Conservation (phyloP, 2,113 vertebrate genomes). For the Atrichornis clamosus region DNA sequence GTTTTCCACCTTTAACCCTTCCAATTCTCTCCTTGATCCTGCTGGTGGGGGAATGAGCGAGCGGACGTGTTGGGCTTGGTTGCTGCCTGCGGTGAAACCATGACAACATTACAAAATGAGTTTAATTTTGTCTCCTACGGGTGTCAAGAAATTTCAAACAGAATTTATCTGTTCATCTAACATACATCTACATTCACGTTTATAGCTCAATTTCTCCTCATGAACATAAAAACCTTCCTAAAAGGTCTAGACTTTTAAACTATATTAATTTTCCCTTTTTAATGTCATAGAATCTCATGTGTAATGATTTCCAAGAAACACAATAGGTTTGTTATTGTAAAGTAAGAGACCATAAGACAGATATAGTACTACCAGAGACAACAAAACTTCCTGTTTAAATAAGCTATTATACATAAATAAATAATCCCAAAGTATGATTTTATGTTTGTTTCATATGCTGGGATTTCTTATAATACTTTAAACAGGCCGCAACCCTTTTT, state of each 20-base stretch:
- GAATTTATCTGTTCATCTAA: background rate
- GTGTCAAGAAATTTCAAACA: background rate
- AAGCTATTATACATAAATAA: background rate
- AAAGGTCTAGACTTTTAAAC: background rate
- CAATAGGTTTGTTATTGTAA: background rate
- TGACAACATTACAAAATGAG: background rate
- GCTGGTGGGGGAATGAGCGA: background rate
- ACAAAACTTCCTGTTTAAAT: background rate
- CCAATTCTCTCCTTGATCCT: background rate
- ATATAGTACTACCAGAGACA: background rate
- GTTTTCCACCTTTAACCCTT: background rate
- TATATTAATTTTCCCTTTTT: background rate
- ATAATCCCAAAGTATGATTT: background rate
- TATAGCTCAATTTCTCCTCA: background rate
- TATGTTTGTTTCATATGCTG: background rate
- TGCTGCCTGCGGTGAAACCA: background rate
- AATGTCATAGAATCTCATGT: background rate
- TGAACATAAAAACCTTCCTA: background rate
- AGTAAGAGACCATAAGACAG: background rate
- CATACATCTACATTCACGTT: background rate
- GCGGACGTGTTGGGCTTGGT: background rate
- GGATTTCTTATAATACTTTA: background rate
- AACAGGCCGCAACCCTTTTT: background rate
- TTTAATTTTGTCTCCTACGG: background rate
- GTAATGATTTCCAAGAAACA: conserved; percentile 1